These are phyloP conservation scores for Ceuthmochares aereus DNA, from an alignment of 2,113 vertebrate species.

Conservation along the genomic window DNA sequence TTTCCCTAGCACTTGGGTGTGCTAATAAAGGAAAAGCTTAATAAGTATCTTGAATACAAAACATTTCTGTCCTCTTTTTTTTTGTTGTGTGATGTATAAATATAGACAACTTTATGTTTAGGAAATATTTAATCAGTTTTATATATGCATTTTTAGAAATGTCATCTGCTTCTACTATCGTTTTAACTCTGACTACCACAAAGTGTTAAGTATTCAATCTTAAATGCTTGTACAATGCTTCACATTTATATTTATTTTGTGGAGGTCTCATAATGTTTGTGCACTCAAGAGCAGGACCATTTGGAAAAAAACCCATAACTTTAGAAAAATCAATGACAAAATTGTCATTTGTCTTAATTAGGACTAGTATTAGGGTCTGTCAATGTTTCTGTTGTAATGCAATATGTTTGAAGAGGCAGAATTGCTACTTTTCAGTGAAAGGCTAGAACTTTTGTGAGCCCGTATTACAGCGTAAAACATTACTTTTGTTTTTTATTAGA, in stretches of 20 bases:
- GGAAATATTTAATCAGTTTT: conserved; percentile 70
- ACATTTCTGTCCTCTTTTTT: conserved; percentile 68
- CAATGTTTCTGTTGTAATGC: neutral
- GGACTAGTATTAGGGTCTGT: neutral
- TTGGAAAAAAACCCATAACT: neutral
- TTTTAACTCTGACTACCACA: conserved; percentile 60
- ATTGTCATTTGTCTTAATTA: neutral
- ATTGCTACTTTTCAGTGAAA: neutral
- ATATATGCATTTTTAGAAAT: conserved; percentile 72
- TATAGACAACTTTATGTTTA: conserved; percentile 68
- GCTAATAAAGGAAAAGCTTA: conserved; percentile 75
- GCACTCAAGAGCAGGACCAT: neutral
- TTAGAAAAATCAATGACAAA: neutral
- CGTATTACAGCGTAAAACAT: neutral
- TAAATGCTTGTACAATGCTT: conserved; percentile 63
- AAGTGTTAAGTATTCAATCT: conserved; percentile 68
- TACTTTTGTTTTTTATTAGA: neutral
- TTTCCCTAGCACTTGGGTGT: conserved; percentile 74
- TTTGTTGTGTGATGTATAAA: conserved; percentile 73
- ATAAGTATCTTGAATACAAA: conserved; percentile 74
- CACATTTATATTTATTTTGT: conserved; percentile 64
- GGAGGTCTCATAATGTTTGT: conserved; percentile 71
- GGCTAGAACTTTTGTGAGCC: neutral
- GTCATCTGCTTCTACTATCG: conserved; percentile 67
- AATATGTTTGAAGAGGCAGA: neutral